Percentiles rank a stretch among this genome's conserved stretches.
phyloP scores from a whole-genome alignment of 2,113 vertebrate species.

The Centropus unirufus region DNA sequence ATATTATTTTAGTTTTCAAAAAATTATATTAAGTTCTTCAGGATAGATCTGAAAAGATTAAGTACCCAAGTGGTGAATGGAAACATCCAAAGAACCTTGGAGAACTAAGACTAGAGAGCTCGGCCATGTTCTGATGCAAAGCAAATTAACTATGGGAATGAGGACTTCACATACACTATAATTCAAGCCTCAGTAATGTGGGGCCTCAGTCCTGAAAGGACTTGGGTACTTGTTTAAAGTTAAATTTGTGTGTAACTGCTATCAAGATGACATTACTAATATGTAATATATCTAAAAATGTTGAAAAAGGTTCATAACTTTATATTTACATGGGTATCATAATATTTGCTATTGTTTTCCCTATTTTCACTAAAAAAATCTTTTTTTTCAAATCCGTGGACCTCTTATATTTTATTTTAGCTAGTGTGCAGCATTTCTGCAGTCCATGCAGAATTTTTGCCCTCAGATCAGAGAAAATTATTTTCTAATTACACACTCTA shows the following conservation, averaged over 20 bases:
- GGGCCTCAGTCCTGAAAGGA: background rate
- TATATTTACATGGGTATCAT: background rate
- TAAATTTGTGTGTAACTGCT: background rate
- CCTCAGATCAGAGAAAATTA: background rate
- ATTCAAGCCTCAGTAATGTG: background rate
- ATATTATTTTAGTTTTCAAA: background rate
- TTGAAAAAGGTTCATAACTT: background rate
- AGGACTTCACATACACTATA: background rate
- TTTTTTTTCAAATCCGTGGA: background rate
- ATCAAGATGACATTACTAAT: background rate
- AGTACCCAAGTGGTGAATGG: background rate
- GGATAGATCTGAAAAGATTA: background rate
- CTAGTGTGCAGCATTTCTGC: background rate
- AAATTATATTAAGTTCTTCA: background rate
- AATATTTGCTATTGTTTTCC: background rate
- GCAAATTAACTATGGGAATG: background rate
- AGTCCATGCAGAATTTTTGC: background rate
- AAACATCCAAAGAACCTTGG: background rate
- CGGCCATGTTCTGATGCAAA: background rate
- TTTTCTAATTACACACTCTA: background rate
- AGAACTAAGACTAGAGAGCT: background rate
- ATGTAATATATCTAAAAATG: background rate
- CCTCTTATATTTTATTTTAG: background rate
- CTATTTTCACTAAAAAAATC: background rate
- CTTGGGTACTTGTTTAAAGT: background rate